phyloP scores from a whole-genome alignment of 2,888 invertebrate genomes.

The Mesochorus sp. region DNA sequence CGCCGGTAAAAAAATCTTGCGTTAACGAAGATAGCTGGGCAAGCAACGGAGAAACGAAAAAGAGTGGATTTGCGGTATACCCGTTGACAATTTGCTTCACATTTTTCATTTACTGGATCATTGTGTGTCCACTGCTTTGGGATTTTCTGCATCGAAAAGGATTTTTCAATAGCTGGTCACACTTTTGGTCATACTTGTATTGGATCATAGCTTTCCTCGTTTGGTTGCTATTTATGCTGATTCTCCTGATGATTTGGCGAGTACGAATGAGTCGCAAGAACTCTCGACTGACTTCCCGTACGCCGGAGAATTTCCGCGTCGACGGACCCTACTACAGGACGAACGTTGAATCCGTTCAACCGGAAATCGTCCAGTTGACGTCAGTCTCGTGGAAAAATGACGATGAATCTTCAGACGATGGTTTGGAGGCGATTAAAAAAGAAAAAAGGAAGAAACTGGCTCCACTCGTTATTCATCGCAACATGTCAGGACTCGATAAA shows the following conservation, averaged over 20 bases:
- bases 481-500: conserved; percentile 59
- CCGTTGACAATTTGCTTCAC: conserved; percentile 54
- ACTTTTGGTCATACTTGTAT: conserved; percentile 62
- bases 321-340: not conserved
- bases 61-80: conserved; percentile 33
- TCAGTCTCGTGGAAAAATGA: conserved; percentile 1
- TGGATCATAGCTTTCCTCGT: conserved; percentile 72
- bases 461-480: conserved; percentile 69
- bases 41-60: not conserved
- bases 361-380: conserved; percentile 15
- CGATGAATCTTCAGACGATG: not conserved
- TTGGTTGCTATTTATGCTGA: conserved; percentile 65
- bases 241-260: conserved; percentile 60
- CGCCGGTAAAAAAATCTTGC: conserved; percentile 42
- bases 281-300: not conserved
- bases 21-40: conserved; percentile 8
- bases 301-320: not conserved
- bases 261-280: not conserved
- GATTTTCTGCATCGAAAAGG: conserved; percentile 54
- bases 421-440: not conserved
- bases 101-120: conserved; percentile 79
- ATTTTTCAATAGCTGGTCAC: conserved; percentile 52
- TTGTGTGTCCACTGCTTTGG: conserved; percentile 77
- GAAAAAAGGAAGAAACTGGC: conserved; percentile 61
- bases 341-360: conserved; percentile 22